A percentile compares a stretch with the other conserved stretches of the same genome.
These are phyloP conservation scores for Phaethon lepturus DNA, from an alignment of 2,113 vertebrate genomes.

Conservation along the genomic window DNA sequence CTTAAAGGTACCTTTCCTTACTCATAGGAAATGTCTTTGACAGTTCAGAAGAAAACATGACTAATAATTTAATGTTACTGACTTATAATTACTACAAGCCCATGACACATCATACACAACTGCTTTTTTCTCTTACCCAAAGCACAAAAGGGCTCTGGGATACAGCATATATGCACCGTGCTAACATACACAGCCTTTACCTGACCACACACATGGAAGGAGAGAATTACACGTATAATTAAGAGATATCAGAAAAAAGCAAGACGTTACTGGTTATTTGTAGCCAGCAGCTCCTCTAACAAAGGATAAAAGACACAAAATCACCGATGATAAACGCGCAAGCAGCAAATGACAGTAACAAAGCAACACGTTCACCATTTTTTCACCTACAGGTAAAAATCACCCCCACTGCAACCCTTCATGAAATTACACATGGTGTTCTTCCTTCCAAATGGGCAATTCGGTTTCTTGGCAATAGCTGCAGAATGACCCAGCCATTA, in stretches of 20 bases:
- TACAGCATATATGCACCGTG: fast-evolving
- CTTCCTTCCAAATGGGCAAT: neutral
- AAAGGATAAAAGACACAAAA: neutral
- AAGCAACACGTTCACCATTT: neutral
- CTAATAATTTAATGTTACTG: neutral
- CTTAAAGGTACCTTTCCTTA: neutral
- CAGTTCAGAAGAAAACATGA: neutral
- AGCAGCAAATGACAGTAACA: neutral
- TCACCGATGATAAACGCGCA: neutral
- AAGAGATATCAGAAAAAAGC: neutral
- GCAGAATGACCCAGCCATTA: neutral
- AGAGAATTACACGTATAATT: neutral
- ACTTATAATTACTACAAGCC: neutral
- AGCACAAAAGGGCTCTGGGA: neutral
- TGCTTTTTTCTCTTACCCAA: neutral
- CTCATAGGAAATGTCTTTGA: neutral
- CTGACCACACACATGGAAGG: neutral
- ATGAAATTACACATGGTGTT: neutral
- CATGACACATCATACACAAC: neutral
- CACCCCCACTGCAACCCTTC: neutral
- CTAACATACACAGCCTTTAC: neutral
- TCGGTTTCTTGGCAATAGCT: neutral
- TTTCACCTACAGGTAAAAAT: neutral
- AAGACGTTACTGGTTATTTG: neutral
- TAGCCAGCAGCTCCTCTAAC: neutral